Base-by-base conservation (phyloP, 37 sponge, comb jelly and placozoan genomes). In the Aphrocallistes beatrix region DNA sequence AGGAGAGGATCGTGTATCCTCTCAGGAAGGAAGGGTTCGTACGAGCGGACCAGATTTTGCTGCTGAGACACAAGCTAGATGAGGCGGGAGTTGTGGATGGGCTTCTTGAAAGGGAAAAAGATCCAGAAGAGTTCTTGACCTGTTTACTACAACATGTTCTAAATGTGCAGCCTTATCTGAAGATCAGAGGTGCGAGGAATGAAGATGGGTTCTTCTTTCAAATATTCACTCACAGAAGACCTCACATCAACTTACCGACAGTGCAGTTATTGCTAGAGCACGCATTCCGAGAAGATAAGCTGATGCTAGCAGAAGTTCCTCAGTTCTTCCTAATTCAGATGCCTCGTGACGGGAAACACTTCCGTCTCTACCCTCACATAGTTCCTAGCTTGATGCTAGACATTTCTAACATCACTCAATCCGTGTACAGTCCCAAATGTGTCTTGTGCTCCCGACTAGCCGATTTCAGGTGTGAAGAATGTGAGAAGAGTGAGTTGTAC, bases 191-290 rank as follows among this genome's bases (percentile, higher is more conserved):
- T 30, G 34, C 75, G 28, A 60, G 75, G 75, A 60, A 60, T 13
- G 75, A 60, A 13, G 34, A 60, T 60, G 75, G 75, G 34, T 60
- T 60, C 75, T 60, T 60, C 75, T 60, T 60, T 30, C 75, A 60
- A 13, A 60, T 60, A 60, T 60, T 60, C 34, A 60, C 75, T 19
- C 75, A 60, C 75, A 60, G 75, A 28, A 3, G 75, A 13, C 75
- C 75, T 13, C 21, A 60, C 34, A 60, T 60, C 3, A 60, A 60
- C 75, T 30, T 60, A 13, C 75, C 75, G 6, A 60, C 75, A 32
- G 75, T 60, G 75, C 75, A 60, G 34, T 13, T 60, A 13, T 30
- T 60, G 34, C 75, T 60, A 13, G 75, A 60, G 21, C 75, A 60
- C 34, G 75, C 75, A 6, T 60, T 60, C n/a, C 25, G 75, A 3